Evolutionary conservation across 2,888 invertebrate species (phyloP), one percentile per base, ranked within the genome.

Genomic region (Cylindroiulus punctatus): DNA sequence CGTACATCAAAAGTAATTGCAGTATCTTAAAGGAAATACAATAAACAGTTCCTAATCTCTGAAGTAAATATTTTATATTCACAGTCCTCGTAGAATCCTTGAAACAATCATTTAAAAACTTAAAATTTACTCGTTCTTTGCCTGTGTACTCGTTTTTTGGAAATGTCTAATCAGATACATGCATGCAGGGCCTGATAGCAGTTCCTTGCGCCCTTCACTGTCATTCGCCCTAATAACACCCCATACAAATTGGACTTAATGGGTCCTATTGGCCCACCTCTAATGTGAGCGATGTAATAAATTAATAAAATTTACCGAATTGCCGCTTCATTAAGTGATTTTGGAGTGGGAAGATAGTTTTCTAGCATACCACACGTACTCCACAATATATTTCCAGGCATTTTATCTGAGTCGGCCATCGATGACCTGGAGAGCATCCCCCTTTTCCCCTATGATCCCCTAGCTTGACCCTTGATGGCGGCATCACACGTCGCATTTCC

Each of bases 351-450:
- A 76, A 30, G 30, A 17, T 30, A 17, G 12, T 30, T 30, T 76
- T 76, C 12, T 26, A 30, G 30, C 30, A 30, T 12, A 30, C 14
- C n/a, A n/a, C n/a, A n/a, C n/a, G n/a, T 30, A 12, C 14, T 26
- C 8, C 65, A 30, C 76, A 5, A 76, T 26, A 65, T n/a, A 26
- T 65, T 26, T 65, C 76, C 30, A 76, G 30, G 76, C 30, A 76
- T 76, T 76, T 76, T 76, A 76, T 76, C 76, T 76, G 76, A 76
- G 30, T 30, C 76, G 76, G 76, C 76, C 76, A 76, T 76, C 76
- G 26, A 30, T 76, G 76, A 76, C 76, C 76, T 76, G 30, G 26
- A 0, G 26, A 30, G 76, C 44, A 30, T 76, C 26, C 14, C n/a
- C 14, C 14, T 3, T 8, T 76, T 76, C 76, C 76, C 76, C 76